These are phyloP conservation scores for Sebastes nivosus DNA, from an alignment of 2,797 vertebrate genomes.

Conservation along the genomic window DNA sequence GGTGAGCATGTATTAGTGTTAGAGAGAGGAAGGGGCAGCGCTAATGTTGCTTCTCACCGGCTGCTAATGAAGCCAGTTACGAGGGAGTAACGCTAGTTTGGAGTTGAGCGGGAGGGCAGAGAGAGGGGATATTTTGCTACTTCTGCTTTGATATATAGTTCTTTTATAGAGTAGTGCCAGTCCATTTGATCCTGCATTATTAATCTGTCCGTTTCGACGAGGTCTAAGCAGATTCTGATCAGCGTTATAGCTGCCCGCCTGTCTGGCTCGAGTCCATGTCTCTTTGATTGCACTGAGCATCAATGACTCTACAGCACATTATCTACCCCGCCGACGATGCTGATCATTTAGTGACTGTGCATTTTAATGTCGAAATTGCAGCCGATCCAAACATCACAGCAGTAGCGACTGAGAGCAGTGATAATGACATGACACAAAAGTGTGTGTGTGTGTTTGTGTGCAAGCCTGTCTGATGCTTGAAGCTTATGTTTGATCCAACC, in stretches of 20 bases:
- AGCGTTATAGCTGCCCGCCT: constrained; percentile 37
- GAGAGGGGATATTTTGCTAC: constrained; percentile 10
- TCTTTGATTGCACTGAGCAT: constrained; percentile 53
- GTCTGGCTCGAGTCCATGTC: constrained; percentile 40
- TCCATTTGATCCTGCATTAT: constrained; percentile 63
- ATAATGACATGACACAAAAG: constrained; percentile 10
- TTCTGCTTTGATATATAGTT: constrained; percentile 30
- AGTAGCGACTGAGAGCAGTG: constrained; percentile 1
- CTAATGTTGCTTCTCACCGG: constrained; percentile 26
- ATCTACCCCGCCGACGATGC: constrained; percentile 21
- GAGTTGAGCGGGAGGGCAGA: constrained; percentile 30
- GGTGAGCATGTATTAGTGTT: constrained; percentile 51
- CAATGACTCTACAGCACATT: constrained; percentile 45
- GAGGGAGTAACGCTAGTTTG: constrained; percentile 14
- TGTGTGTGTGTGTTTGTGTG: not conserved
- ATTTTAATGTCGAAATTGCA: constrained; percentile 48
- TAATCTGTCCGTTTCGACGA: constrained; percentile 43
- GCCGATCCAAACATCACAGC: not conserved
- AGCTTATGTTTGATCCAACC: not conserved
- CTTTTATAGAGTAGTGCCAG: constrained; percentile 41
- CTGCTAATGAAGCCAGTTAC: constrained; percentile 49
- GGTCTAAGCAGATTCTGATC: constrained; percentile 44
- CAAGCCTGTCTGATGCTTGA: not conserved
- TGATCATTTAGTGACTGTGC: constrained; percentile 26
- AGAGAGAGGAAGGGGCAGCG: constrained; percentile 19